Base-by-base conservation (phyloP, 2,888 invertebrate genomes). In the Prosopocoilus inquinatus region DNA sequence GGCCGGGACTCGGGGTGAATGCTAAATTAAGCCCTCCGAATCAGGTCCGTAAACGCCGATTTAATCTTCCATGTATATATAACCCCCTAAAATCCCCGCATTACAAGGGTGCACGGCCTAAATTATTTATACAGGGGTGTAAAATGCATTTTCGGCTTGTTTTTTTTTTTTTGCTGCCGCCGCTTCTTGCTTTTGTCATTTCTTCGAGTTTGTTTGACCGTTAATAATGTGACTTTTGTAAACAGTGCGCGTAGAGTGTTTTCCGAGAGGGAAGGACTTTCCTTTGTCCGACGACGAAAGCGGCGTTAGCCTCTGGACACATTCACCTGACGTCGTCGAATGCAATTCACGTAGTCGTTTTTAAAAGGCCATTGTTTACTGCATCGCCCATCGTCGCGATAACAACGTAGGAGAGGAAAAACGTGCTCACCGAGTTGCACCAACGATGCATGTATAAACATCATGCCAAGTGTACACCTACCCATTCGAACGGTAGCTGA, bases 181-280 rank as follows among this genome's bases (percentile, higher is more conserved):
- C 7, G 20, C 20, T 28, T 7, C 20, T 28, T 7, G 20, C 20
- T 28, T 41, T 41, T 41, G 41, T 41, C 41, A 16, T 55, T 48
- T 55, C 51, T 55, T 51, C 55, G 51, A 28, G 47, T 44, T 51
- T 69, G 72, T 71, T 72, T 71, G 72, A 65, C 72, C 73, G 72
- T 74, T 73, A 72, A 72, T 74, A 73, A 74, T 74, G 69, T 67
- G 69, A 69, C 71, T 72, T 74, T 70, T 72, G 73, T 72, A 73
- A 72, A 74, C 74, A 54, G 45, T 36, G 49, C 49, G 49, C 49
- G 45, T 54, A 45, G 45, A 32, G 28, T 36, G 15, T 41, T 41
- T 41, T 41, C 13, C 16, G 41, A 9, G 15, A 15, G 41, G 41
- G 41, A 16, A 41, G 9, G 12, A 16, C n/a, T 9, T 41, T 15